phyloP scores from a whole-genome alignment of 2,888 invertebrate genomes.

The Eurytoma californica region DNA sequence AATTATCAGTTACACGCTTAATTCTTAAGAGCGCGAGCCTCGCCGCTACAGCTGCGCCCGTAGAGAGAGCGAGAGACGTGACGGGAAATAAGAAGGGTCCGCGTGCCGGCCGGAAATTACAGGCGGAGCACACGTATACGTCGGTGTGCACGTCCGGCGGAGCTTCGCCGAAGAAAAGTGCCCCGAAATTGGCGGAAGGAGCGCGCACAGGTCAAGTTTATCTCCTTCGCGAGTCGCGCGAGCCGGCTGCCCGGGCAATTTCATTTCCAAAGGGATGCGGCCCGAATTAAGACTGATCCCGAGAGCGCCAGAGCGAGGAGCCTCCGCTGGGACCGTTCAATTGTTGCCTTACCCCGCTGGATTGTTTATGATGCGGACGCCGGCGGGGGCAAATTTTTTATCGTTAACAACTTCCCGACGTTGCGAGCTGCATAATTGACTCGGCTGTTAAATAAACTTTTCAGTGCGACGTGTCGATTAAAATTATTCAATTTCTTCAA shows the following conservation, averaged over 20 bases:
- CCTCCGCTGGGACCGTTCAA: neutral
- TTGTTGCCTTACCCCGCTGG: neutral
- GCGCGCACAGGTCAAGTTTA: constrained; percentile 44
- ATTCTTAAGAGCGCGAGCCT: constrained; percentile 25
- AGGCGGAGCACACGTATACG: constrained; percentile 55
- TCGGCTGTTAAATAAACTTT: no score
- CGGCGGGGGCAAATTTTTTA: no score
- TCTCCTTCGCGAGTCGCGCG: constrained; percentile 13
- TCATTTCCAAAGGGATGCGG: constrained; percentile 23
- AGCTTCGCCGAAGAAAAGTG: constrained; percentile 25
- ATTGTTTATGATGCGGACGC: no score
- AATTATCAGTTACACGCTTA: constrained; percentile 47
- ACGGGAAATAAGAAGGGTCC: constrained; percentile 73
- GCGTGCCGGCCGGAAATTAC: constrained; percentile 73
- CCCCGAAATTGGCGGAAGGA: neutral
- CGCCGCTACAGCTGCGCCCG: neutral
- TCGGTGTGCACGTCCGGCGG: neutral
- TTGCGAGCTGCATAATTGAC: no score
- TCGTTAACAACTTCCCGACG: no score
- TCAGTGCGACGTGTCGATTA: no score
- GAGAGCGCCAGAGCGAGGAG: neutral
- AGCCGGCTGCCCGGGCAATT: constrained; percentile 5
- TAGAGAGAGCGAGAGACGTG: constrained; percentile 63
- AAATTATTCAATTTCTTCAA: no score
- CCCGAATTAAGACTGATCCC: neutral